Evolutionary conservation across 1,140 invertebrate genomes (phyloP), one percentile per base, ranked within the genome.

Genomic region (Caenorhabditis inopinata): DNA sequence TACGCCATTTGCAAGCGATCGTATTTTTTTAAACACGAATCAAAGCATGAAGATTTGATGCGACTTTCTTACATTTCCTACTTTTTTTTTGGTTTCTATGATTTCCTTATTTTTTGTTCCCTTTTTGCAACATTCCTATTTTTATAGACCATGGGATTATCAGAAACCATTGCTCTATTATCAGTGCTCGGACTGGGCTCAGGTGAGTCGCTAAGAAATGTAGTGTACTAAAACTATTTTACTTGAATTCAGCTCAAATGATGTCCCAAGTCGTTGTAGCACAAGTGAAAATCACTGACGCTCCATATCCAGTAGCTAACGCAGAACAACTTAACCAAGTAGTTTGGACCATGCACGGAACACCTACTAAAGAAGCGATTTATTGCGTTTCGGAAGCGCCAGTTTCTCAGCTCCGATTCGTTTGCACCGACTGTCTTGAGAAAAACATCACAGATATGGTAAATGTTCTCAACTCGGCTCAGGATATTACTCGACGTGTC

Each of bases 391-490:
- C 84, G 51, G 87, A 87, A 76, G 68, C 79, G 42, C 87, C 87
- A 62, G 87, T 88, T 25, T 84, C 79, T 27, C 87, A 88, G 58
- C 77, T 88, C n/a, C 80, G 87, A 53, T 88, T 88, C 74, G 76
- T 88, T 12, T 88, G 87, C 68, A 80, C 87, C 25, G 87, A 88
- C 46, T 88, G 87, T 74, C 14, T 79, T 32, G 84, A 87, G 58
- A 85, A 82, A 47, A 88, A 88, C 76, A 86, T 88, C 25, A 88
- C 87, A 11, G 87, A 88, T 78, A 87, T 88, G 79, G 81, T 87
- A 29, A 81, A 88, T 75, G 79, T 85, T 23, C 86, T 88, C 51
- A 88, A 86, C 45, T 85, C 86, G 12, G 87, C 87, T 29, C 87
- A 88, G 38, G 87, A 88, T 78, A 51, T 86, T 18, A 88, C 87